These are phyloP conservation scores for Agonopterix heracliana DNA, from an alignment of 2,888 invertebrate species.

Conservation along the genomic window DNA sequence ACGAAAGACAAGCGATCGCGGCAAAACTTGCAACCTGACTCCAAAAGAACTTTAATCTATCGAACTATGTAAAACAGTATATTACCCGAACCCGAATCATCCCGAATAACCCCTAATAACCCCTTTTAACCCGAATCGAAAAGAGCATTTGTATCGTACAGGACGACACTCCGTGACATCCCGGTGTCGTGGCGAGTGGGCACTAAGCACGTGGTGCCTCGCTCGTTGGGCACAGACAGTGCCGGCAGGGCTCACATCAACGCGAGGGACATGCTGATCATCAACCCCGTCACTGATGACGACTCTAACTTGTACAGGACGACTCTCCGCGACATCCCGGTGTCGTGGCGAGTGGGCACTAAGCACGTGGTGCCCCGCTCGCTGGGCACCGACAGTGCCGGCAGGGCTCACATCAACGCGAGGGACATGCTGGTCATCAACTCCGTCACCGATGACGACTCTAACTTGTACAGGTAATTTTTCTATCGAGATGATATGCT, in stretches of 20 bases:
- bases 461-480: slow-evolving; percentile 75
- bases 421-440: slow-evolving; percentile 76
- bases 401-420: slow-evolving; percentile 74
- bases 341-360: slow-evolving; percentile 74
- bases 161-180: slow-evolving; percentile 69
- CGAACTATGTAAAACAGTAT: no score
- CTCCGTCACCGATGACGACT: slow-evolving; percentile 66
- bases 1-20: no score
- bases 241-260: slow-evolving; percentile 75
- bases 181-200: slow-evolving; percentile 77
- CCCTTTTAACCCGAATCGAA: no score
- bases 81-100: no score
- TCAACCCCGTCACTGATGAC: slow-evolving; percentile 60
- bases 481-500: neutral
- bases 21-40: no score
- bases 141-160: slow-evolving; percentile 20
- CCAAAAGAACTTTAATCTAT: no score
- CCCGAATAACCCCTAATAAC: no score
- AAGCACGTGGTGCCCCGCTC: slow-evolving; percentile 63
- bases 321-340: slow-evolving; percentile 67
- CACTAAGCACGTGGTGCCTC: slow-evolving; percentile 60
- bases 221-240: slow-evolving; percentile 60
- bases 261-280: slow-evolving; percentile 73
- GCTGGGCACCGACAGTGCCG: slow-evolving; percentile 62
- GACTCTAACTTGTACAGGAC: slow-evolving; percentile 79